A percentile compares a stretch with the other conserved stretches of the same genome.
phyloP scores from a whole-genome alignment of 2,113 vertebrate genomes.

The Nesoenas mayeri region DNA sequence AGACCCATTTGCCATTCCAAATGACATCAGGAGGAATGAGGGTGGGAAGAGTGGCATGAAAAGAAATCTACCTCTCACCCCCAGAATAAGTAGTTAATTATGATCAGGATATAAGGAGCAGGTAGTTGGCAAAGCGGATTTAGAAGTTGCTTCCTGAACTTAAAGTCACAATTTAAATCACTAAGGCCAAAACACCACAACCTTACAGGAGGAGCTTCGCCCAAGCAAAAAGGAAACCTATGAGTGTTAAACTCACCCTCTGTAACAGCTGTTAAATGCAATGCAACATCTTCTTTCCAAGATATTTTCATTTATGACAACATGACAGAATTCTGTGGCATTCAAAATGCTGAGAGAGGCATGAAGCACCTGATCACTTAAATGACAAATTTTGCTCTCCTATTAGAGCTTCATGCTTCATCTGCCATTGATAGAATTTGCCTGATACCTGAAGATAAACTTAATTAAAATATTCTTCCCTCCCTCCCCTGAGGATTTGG shows the following conservation, averaged over 20 bases:
- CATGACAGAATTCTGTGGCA: not conserved
- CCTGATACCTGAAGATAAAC: constrained; percentile 16
- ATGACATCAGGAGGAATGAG: not conserved
- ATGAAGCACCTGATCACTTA: not conserved
- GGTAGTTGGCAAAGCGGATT: not conserved
- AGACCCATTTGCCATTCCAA: not conserved
- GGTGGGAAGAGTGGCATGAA: not conserved
- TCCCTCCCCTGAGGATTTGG: not conserved
- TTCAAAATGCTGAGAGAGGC: not conserved
- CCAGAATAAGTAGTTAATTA: not conserved
- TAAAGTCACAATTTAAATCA: not conserved
- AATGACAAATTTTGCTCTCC: not conserved
- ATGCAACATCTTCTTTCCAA: not conserved
- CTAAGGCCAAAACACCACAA: not conserved
- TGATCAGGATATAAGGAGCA: not conserved
- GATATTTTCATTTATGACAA: not conserved
- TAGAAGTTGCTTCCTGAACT: not conserved
- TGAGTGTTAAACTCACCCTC: not conserved
- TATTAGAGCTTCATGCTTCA: not conserved
- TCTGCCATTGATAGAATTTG: not conserved
- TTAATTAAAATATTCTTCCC: not conserved
- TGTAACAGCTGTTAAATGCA: not conserved
- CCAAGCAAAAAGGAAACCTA: not conserved
- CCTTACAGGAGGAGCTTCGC: not conserved
- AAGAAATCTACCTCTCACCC: not conserved